A percentile compares a stretch with the other conserved stretches of the same genome.
Conservation (phyloP, 2,888 invertebrate species). For the Stenotaenia linearis region DNA sequence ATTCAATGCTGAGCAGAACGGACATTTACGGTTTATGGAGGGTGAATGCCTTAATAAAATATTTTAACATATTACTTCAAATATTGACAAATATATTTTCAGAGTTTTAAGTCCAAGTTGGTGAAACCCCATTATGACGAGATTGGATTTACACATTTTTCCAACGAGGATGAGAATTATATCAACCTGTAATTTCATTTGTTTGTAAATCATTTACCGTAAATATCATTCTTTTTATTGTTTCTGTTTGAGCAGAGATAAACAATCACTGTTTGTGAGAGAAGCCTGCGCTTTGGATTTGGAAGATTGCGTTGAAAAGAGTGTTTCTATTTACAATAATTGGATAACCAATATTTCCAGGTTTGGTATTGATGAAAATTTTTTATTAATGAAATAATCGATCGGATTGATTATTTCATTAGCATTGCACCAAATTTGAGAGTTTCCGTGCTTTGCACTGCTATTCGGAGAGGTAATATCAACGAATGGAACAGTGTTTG, state of each 20-base stretch:
- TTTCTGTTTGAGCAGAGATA: too few relatives aligned
- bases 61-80: too few relatives aligned
- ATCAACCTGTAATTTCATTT: not conserved
- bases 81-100: not conserved
- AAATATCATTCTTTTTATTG: too few relatives aligned
- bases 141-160: not conserved
- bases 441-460: constrained; percentile 45
- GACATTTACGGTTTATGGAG: constrained; percentile 33
- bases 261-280: not conserved
- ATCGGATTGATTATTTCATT: not conserved
- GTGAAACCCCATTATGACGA: not conserved
- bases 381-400: not conserved
- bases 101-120: not conserved
- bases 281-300: not conserved
- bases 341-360: not conserved
- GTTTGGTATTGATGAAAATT: not conserved
- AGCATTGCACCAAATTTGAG: not conserved
- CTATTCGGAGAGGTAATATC: constrained; percentile 64
- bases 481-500: constrained; percentile 73
- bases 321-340: not conserved
- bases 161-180: not conserved
- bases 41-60: not conserved
- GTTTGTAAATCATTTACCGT: too few relatives aligned
- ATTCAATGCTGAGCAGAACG: constrained; percentile 30
- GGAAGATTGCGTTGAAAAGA: not conserved